A percentile compares a stretch with the other conserved stretches of the same genome.
Evolutionary conservation across 2,797 vertebrate species (phyloP).

Genomic region (Sarcophilus harrisii): DNA sequence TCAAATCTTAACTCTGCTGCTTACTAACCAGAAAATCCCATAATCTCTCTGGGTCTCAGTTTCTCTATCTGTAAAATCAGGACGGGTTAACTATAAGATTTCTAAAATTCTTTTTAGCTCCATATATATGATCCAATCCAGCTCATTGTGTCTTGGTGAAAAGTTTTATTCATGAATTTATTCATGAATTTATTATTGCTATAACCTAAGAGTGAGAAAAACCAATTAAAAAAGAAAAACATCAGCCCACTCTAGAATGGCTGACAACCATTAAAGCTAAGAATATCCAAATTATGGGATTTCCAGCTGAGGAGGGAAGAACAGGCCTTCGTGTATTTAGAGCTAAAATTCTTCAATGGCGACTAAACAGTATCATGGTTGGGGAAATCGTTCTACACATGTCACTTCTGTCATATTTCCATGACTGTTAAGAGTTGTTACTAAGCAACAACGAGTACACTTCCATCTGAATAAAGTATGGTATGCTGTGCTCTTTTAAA

Average conservation of each 20-base stretch:
- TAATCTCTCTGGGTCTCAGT: not conserved
- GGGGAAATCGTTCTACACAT: slow-evolving; percentile 36
- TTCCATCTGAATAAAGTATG: slow-evolving; percentile 62
- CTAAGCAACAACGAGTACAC: slow-evolving; percentile 62
- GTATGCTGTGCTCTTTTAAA: slow-evolving; percentile 64
- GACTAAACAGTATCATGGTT: slow-evolving; percentile 22
- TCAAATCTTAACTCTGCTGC: not conserved
- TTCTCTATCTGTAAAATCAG: not conserved
- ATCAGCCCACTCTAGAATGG: slow-evolving; percentile 16
- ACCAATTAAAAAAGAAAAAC: not conserved
- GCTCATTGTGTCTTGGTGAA: not conserved
- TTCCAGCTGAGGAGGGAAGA: slow-evolving; percentile 40
- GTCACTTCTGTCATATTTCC: slow-evolving; percentile 62
- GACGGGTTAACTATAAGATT: not conserved
- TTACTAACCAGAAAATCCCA: not conserved
- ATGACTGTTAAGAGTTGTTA: slow-evolving; percentile 57
- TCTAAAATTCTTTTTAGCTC: not conserved
- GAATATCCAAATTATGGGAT: slow-evolving; percentile 35
- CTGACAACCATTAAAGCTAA: not conserved
- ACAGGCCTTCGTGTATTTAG: slow-evolving; percentile 40
- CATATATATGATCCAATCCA: not conserved
- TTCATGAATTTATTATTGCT: not conserved
- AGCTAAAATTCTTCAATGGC: slow-evolving; percentile 62
- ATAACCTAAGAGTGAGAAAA: slow-evolving; percentile 11
- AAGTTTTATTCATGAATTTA: not conserved